Conservation (phyloP, 2,113 vertebrate species). For the Brachypodius melanocephalos region DNA sequence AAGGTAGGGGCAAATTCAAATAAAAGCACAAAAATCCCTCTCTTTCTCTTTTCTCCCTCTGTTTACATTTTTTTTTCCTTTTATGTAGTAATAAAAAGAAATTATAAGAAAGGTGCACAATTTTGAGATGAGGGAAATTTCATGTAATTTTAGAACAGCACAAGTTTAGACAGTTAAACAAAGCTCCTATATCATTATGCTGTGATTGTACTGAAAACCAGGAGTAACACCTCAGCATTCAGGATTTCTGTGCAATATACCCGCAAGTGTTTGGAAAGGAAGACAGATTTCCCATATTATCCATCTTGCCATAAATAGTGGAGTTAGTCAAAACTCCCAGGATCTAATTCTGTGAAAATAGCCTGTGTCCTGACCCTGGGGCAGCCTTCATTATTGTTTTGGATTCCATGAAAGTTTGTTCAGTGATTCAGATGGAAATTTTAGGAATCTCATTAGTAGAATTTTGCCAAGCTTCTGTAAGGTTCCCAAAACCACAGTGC, state of each 20-base stretch:
- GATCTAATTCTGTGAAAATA: not conserved
- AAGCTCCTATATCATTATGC: not conserved
- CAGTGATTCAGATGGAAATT: not conserved
- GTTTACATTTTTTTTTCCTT: not conserved
- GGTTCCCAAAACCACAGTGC: not conserved
- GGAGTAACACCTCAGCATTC: not conserved
- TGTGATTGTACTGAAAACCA: not conserved
- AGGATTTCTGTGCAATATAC: not conserved
- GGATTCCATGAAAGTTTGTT: not conserved
- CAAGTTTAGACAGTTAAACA: not conserved
- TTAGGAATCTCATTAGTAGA: not conserved
- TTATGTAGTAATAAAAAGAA: not conserved
- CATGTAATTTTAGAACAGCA: not conserved
- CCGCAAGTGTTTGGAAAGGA: not conserved
- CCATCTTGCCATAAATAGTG: not conserved
- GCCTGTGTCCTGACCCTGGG: not conserved
- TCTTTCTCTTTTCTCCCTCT: not conserved
- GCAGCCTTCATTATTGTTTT: not conserved
- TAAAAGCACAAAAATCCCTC: not conserved
- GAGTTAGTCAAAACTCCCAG: not conserved
- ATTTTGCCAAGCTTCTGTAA: not conserved
- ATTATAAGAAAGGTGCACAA: not conserved
- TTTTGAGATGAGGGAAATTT: not conserved
- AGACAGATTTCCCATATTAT: not conserved
- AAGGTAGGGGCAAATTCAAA: accelerated